Percentiles rank a stretch among this genome's conserved stretches.
Conservation (phyloP, 2,888 invertebrate species). For the Serripes groenlandicus region DNA sequence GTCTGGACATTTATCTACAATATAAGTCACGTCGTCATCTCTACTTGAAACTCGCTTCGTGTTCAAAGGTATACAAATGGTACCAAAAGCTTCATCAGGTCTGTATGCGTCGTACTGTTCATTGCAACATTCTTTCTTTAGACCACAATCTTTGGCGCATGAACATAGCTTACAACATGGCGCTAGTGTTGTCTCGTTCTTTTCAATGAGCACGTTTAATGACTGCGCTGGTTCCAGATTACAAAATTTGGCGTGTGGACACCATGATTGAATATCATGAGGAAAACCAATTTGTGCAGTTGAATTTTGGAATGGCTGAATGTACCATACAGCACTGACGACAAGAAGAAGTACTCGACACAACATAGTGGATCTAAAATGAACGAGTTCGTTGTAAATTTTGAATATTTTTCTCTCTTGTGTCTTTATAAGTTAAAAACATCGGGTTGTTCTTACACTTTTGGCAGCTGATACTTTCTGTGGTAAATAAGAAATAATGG, state of each 20-base stretch:
- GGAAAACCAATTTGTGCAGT: neutral
- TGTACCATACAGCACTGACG: neutral
- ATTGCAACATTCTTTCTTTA: conserved; percentile 3
- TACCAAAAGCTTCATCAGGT: conserved; percentile 3
- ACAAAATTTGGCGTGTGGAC: neutral
- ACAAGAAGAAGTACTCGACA: neutral
- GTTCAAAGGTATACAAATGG: conserved; percentile 6
- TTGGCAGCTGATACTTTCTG: too few species aligned
- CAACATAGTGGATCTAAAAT: neutral
- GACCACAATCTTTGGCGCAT: neutral
- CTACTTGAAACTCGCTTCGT: neutral
- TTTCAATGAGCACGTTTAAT: neutral
- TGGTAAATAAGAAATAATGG: too few species aligned
- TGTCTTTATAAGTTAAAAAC: too few species aligned
- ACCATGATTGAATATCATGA: neutral
- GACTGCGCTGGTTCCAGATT: neutral
- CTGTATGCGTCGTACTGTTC: neutral
- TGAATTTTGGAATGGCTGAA: neutral
- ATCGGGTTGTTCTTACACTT: too few species aligned
- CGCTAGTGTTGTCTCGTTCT: neutral
- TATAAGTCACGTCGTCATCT: neutral
- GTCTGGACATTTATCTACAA: neutral
- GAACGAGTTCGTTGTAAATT: too few species aligned
- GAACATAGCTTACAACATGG: conserved; percentile 9
- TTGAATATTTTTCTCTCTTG: too few species aligned